A percentile compares a stretch with the other conserved stretches of the same genome.
phyloP scores from a whole-genome alignment of 2,888 invertebrate genomes.

The Aquatica leii region DNA sequence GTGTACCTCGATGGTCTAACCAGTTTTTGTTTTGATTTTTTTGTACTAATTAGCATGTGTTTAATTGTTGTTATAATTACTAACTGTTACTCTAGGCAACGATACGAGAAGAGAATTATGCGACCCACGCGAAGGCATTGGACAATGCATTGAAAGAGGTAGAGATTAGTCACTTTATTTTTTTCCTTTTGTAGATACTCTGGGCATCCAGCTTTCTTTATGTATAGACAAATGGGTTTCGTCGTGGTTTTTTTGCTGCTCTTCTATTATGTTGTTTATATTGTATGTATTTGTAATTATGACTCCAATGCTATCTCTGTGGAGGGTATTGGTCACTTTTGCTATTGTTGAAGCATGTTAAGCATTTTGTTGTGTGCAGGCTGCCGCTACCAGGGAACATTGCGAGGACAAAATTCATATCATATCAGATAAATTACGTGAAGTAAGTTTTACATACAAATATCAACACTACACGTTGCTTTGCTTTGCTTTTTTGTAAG shows the following conservation, averaged over 20 bases:
- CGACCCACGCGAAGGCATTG: slow-evolving; percentile 89
- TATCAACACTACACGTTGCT: not conserved
- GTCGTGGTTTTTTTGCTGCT: slow-evolving; percentile 20
- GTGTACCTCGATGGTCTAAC: slow-evolving; percentile 35
- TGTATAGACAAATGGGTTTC: slow-evolving; percentile 28
- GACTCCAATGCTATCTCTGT: slow-evolving; percentile 29
- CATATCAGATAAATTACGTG: slow-evolving; percentile 75
- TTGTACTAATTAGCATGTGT: slow-evolving; percentile 39
- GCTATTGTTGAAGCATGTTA: slow-evolving; percentile 33
- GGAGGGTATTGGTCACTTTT: slow-evolving; percentile 32
- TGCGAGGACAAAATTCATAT: slow-evolving; percentile 78
- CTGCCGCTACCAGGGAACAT: slow-evolving; percentile 75
- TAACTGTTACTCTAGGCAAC: slow-evolving; percentile 77
- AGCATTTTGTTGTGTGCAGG: slow-evolving; percentile 62
- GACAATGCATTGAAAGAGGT: slow-evolving; percentile 94
- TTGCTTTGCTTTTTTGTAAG: not conserved
- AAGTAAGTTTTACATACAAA: slow-evolving; percentile 67
- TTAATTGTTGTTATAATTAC: slow-evolving; percentile 57
- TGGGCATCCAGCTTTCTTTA: slow-evolving; percentile 10
- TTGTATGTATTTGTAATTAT: slow-evolving; percentile 15
- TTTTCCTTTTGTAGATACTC: slow-evolving; percentile 34
- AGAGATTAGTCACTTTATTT: slow-evolving; percentile 56
- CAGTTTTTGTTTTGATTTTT: slow-evolving; percentile 32
- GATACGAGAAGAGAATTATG: slow-evolving; percentile 93
- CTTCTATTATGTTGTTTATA: not conserved